These are phyloP conservation scores for Trichonephila clavipes DNA, from an alignment of 1,140 invertebrate species.

Conservation along the genomic window DNA sequence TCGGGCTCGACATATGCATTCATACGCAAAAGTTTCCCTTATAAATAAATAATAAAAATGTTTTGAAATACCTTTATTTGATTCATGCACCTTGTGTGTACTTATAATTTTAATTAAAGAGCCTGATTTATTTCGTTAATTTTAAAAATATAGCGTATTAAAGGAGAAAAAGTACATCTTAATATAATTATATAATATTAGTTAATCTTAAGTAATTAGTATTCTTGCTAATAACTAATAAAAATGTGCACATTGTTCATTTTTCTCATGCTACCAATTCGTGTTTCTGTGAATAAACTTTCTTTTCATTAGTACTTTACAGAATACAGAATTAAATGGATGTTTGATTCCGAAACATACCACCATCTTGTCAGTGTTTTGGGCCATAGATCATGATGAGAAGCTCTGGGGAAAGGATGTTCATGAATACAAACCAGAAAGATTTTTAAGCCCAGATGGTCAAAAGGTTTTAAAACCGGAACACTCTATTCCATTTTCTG, in stretches of 20 bases:
- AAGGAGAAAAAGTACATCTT: too few relatives aligned
- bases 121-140: too few relatives aligned
- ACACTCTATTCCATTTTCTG: slow-evolving; percentile 79
- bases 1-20: too few relatives aligned
- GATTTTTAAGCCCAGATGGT: slow-evolving; percentile 81
- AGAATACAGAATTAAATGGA: slow-evolving; percentile 72
- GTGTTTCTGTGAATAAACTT: neutral
- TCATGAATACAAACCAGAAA: slow-evolving; percentile 86
- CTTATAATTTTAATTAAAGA: too few relatives aligned
- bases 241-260: neutral
- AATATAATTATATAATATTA: too few relatives aligned
- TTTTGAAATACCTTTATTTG: too few relatives aligned
- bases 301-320: slow-evolving; percentile 40
- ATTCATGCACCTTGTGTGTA: too few relatives aligned
- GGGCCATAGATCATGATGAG: slow-evolving; percentile 87
- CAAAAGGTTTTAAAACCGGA: slow-evolving; percentile 77
- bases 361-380: slow-evolving; percentile 85
- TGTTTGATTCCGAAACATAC: slow-evolving; percentile 77
- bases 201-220: too few relatives aligned
- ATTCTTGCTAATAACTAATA: neutral
- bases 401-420: slow-evolving; percentile 86
- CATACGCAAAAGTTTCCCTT: too few relatives aligned
- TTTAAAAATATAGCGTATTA: too few relatives aligned
- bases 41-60: too few relatives aligned
- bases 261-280: neutral